Percentiles rank a stretch among this genome's conserved stretches.
These are phyloP conservation scores for Clinocottus analis DNA, from an alignment of 2,113 vertebrate species.

Conservation along the genomic window DNA sequence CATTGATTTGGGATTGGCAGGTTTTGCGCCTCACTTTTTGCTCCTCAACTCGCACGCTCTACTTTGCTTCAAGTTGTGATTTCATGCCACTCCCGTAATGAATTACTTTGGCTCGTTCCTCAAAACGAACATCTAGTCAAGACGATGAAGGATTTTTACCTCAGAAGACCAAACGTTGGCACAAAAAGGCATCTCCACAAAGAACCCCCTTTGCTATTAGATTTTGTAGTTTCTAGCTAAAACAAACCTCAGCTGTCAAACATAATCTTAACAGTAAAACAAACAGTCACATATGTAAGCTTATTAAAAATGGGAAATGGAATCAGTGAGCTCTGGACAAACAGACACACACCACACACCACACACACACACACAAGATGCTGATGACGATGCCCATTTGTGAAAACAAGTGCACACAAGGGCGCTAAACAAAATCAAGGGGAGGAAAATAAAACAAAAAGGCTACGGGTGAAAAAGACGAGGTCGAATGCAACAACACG, in stretches of 20 bases:
- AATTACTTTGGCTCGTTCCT: no score
- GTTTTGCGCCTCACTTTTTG: background rate
- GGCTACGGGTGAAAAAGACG: background rate
- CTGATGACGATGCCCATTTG: slow-evolving; percentile 36
- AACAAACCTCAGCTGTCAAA: background rate
- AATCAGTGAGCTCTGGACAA: slow-evolving; percentile 19
- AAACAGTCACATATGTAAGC: background rate
- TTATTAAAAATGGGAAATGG: background rate
- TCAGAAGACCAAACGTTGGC: background rate
- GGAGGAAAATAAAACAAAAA: background rate
- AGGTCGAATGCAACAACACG: background rate
- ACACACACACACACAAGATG: background rate
- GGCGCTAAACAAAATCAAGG: background rate
- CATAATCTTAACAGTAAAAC: background rate
- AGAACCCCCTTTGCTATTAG: background rate
- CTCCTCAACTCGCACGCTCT: background rate
- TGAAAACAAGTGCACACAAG: background rate
- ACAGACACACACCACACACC: slow-evolving; percentile 3
- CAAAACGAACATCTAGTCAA: background rate
- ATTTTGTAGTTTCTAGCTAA: background rate
- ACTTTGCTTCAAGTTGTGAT: no score
- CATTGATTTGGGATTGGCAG: background rate
- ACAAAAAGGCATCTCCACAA: background rate
- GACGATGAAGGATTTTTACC: background rate
- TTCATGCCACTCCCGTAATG: no score